Evolutionary conservation across 1,140 invertebrate genomes (phyloP).

Genomic region (Ridgeia piscesae): DNA sequence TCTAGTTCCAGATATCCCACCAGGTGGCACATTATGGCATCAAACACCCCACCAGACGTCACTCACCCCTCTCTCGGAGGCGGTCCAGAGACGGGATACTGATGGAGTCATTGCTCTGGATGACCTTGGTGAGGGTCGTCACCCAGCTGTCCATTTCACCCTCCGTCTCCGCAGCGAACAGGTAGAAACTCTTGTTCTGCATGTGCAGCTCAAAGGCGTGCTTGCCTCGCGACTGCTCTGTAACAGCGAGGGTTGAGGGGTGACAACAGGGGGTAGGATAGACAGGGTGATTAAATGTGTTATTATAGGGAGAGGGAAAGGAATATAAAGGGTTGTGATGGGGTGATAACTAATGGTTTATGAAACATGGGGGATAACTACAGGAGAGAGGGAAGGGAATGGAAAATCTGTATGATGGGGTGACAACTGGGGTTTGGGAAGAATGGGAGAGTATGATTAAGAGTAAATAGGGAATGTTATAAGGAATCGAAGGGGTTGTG

Average conservation of each 20-base stretch:
- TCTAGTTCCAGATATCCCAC: too few relatives aligned
- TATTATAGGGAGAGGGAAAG: neutral
- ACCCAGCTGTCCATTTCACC: slow-evolving; percentile 82
- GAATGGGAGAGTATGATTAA: too few relatives aligned
- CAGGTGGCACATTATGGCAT: too few relatives aligned
- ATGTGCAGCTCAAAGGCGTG: slow-evolving; percentile 86
- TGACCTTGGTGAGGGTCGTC: slow-evolving; percentile 71
- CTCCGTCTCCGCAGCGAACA: slow-evolving; percentile 84
- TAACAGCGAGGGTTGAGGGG: slow-evolving; percentile 20
- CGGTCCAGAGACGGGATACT: neutral
- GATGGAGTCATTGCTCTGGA: neutral
- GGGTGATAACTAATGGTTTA: too few relatives aligned
- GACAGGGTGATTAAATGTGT: neutral
- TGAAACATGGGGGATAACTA: too few relatives aligned
- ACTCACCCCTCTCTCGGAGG: slow-evolving; percentile 13
- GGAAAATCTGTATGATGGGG: too few relatives aligned
- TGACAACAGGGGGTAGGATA: neutral
- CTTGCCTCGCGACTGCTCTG: slow-evolving; percentile 80
- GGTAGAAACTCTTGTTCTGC: slow-evolving; percentile 79
- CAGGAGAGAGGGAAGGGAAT: too few relatives aligned
- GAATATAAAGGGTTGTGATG: too few relatives aligned
- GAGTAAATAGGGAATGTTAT: too few relatives aligned
- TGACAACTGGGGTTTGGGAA: too few relatives aligned
- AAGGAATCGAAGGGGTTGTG: too few relatives aligned
- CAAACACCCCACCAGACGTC: neutral